Evolutionary conservation across 2,888 invertebrate species (phyloP).

Genomic region (Amorpha juglandis): DNA sequence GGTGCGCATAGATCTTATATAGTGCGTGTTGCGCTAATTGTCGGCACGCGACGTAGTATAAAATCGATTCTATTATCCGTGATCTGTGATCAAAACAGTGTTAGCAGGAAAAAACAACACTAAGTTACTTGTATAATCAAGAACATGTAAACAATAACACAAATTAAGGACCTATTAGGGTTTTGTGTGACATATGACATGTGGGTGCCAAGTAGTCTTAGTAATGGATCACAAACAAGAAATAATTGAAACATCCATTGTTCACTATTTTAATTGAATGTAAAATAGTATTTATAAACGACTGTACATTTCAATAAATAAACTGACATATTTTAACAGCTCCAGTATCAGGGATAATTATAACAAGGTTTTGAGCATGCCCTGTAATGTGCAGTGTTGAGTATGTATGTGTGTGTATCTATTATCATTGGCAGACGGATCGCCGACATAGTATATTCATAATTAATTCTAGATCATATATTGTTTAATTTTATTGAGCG

Average conservation of each 20-base stretch:
- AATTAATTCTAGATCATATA: conserved; percentile 16
- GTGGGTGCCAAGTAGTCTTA: conserved; percentile 39
- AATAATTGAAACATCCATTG: conserved; percentile 65
- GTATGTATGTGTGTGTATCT: conserved; percentile 30
- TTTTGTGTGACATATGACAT: conserved; percentile 24
- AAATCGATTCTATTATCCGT: too few relatives aligned
- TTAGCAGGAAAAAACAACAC: conserved; percentile 65
- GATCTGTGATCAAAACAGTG: conserved; percentile 35
- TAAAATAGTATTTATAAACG: conserved; percentile 73
- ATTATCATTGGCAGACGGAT: conserved; percentile 21
- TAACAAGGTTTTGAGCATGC: conserved; percentile 75
- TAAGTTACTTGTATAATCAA: conserved; percentile 33
- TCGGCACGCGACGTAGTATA: too few relatives aligned
- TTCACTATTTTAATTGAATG: conserved; percentile 77
- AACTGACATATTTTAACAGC: conserved; percentile 68
- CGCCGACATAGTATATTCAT: conserved; percentile 1
- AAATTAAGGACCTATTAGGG: conserved; percentile 26
- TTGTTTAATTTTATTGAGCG: conserved; percentile 22
- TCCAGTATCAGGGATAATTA: conserved; percentile 59
- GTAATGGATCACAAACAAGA: conserved; percentile 50
- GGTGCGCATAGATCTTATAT: too few relatives aligned
- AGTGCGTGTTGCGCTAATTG: too few relatives aligned
- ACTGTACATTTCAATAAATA: conserved; percentile 73
- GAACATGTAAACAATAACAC: conserved; percentile 19
- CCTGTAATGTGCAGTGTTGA: conserved; percentile 70